Base-by-base conservation (phyloP, 2,888 invertebrate species). In the Epinotia brunnichana region DNA sequence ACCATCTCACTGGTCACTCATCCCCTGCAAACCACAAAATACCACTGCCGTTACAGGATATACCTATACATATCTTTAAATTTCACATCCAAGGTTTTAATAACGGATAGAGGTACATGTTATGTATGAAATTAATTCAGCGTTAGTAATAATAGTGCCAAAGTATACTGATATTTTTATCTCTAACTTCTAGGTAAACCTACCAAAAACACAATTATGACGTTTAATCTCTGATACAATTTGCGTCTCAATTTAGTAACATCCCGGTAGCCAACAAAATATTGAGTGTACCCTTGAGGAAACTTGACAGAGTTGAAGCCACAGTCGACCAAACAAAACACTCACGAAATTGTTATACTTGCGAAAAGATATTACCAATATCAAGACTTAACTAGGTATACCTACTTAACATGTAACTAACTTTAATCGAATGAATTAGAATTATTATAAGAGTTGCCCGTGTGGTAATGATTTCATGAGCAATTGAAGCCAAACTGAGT, bases 1-100 rank as follows among this genome's bases (percentile, higher is more conserved):
- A 92, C 90, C 92, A 93, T 92, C 77, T 82, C 90, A 88, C 77
- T 79, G 51, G 68, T 77, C 76, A 78, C 71, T 78, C 78, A 80
- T 77, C 61, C 77, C 80, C 87, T 88, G 85, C 9, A 84, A 87
- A 53, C 57, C 41, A 67, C 15, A 69, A 61, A 69, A 21, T 29
- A 44, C 61, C 24, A 29, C 10, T 41, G 2, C 29, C 51, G 5
- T 63, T 39, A 15, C 9, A 21, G 21, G 13, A 17, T 13, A 13
- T n/a, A 19, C 3, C 17, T 9, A 19, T 29, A 19, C 2, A 57
- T 19, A 9, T n/a, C 3, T 24, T 54, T 10, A 24, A 10, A n/a
- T 57, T 29, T 24, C 24, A 57, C 19, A 64, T n/a, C n/a, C 44
- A 15, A 2, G 13, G 15, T 48, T 48, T 5, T n/a, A 15, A n/a